A percentile compares a stretch with the other conserved stretches of the same genome.
These are phyloP conservation scores for Agrochola macilenta DNA, from an alignment of 2,888 invertebrate genomes.

Conservation along the genomic window DNA sequence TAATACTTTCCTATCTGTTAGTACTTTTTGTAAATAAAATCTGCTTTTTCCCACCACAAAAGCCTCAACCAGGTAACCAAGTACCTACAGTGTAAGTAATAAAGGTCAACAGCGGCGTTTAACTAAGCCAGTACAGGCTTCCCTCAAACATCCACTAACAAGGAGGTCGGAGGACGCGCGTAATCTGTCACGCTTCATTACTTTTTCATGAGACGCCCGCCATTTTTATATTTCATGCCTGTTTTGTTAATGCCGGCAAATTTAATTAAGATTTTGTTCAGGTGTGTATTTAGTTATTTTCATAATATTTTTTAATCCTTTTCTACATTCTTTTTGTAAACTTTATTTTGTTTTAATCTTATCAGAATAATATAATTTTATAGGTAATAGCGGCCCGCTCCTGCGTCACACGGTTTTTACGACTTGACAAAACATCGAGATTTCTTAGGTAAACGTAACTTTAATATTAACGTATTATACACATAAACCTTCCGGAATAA, in stretches of 20 bases:
- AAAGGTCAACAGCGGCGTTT: conserved; percentile 12
- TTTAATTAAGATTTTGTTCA: conserved; percentile 2
- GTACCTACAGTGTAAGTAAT: neutral
- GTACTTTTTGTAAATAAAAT: too few relatives aligned
- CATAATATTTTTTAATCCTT: neutral
- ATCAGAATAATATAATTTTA: neutral
- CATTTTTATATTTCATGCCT: conserved; percentile 22
- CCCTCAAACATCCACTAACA: conserved; percentile 34
- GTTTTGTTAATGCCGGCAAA: conserved; percentile 9
- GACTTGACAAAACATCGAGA: too few relatives aligned
- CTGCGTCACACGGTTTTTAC: too few relatives aligned
- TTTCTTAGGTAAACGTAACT: too few relatives aligned
- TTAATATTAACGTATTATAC: too few relatives aligned
- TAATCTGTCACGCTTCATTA: conserved; percentile 61
- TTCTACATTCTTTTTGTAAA: neutral
- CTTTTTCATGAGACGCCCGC: conserved; percentile 49
- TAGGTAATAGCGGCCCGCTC: too few relatives aligned
- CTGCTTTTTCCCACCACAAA: neutral
- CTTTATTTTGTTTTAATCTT: neutral
- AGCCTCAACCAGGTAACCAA: neutral
- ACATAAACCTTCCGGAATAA: too few relatives aligned
- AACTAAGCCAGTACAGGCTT: conserved; percentile 28
- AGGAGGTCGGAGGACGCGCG: conserved; percentile 46
- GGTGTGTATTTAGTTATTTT: neutral
- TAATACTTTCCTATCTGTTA: too few relatives aligned